phyloP scores from a whole-genome alignment of 64 coral and sea anemone genomes.

The Dendrophyllia cribrosa region DNA sequence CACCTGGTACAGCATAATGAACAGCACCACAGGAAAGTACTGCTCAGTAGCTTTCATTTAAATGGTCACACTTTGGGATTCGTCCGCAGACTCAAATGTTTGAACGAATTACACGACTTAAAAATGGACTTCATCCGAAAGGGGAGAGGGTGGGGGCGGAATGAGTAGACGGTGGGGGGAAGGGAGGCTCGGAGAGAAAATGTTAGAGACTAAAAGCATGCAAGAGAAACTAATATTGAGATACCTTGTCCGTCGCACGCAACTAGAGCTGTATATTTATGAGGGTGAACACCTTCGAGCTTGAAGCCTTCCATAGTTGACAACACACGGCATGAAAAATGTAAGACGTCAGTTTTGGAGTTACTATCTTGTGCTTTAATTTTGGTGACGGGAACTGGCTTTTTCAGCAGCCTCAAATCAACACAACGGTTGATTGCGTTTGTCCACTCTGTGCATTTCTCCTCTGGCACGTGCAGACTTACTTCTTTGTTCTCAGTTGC shows the following conservation, averaged over 20 bases:
- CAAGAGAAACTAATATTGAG: no score
- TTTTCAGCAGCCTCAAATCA: neutral
- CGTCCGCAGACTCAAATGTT: no score
- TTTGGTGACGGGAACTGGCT: neutral
- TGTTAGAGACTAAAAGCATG: no score
- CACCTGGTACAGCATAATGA: no score
- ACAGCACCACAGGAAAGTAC: no score
- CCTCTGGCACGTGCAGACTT: neutral
- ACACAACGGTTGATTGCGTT: neutral
- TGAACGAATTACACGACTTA: no score
- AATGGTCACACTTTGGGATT: no score
- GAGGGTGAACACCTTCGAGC: neutral
- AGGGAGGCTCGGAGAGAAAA: no score
- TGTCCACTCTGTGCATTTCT: neutral
- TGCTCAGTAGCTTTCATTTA: no score
- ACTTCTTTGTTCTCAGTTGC: neutral
- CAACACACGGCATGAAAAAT: neutral
- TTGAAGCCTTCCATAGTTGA: neutral
- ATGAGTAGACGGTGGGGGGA: no score
- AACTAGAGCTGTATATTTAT: neutral
- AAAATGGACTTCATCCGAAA: no score
- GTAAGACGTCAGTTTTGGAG: neutral
- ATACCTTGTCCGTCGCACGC: neutral
- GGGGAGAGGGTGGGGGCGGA: no score
- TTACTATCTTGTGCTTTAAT: neutral